A percentile compares a stretch with the other conserved stretches of the same genome.
Conservation (phyloP, 2,113 vertebrate species). For the Malurus alboscapulatus region DNA sequence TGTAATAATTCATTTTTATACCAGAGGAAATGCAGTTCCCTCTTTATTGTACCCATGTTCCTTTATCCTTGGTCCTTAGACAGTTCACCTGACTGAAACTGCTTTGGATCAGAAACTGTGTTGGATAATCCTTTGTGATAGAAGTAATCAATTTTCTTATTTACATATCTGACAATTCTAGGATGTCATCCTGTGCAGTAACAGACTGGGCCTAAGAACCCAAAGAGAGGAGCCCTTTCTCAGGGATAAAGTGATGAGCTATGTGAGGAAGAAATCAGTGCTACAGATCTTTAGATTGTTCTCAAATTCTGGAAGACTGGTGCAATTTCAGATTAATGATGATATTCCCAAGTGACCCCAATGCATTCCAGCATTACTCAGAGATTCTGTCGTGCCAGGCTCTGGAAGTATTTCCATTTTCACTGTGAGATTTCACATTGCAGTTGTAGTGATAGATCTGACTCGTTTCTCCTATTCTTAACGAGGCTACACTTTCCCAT, state of each 20-base stretch:
- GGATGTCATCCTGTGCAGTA: not conserved
- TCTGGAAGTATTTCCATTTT: not conserved
- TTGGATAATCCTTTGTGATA: not conserved
- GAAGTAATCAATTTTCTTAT: not conserved
- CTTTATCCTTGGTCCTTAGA: not conserved
- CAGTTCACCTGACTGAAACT: not conserved
- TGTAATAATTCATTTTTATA: not conserved
- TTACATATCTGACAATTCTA: not conserved
- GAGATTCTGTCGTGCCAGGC: not conserved
- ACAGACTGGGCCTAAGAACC: not conserved
- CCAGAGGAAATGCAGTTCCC: not conserved
- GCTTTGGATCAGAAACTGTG: not conserved
- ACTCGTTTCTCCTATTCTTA: not conserved
- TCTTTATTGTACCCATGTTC: not conserved
- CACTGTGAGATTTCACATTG: not conserved
- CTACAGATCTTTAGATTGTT: not conserved
- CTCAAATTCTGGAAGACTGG: not conserved
- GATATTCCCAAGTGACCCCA: not conserved
- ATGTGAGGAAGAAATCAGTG: not conserved
- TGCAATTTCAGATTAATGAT: not conserved
- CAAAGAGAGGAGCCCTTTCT: not conserved
- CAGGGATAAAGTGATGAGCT: not conserved
- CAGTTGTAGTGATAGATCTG: not conserved
- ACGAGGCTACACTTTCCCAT: not conserved
- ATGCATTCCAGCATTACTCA: not conserved